These are phyloP conservation scores for Acanthochromis polyacanthus DNA, from an alignment of 2,113 vertebrate species.

Conservation along the genomic window DNA sequence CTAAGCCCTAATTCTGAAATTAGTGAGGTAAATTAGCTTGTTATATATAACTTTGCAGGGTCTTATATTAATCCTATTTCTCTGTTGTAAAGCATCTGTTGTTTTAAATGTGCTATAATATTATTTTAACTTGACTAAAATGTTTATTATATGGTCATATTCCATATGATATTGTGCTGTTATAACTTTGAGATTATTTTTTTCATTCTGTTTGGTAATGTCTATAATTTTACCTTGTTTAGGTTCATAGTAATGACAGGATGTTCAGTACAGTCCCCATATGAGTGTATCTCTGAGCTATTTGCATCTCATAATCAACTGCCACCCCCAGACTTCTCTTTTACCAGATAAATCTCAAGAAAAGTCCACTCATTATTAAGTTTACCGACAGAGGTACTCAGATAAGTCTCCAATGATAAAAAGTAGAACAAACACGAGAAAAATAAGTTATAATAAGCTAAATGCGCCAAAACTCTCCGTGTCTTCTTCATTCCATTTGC, in stretches of 20 bases:
- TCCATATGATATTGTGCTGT: not conserved
- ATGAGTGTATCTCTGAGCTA: too few species aligned
- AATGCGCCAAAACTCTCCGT: not conserved
- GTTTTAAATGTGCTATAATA: too few species aligned
- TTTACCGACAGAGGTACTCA: fast-evolving
- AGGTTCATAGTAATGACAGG: not conserved
- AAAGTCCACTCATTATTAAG: not conserved
- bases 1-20: too few species aligned
- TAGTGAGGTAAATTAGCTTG: too few species aligned
- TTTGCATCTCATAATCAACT: not conserved
- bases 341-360: not conserved
- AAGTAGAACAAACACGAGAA: not conserved
- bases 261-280: not conserved
- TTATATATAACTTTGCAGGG: too few species aligned
- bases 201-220: not conserved
- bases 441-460: not conserved
- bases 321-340: not conserved
- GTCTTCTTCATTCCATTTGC: not conserved
- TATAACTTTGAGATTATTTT: not conserved
- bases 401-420: not conserved
- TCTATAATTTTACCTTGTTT: not conserved
- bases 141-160: too few species aligned
- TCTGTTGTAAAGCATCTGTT: too few species aligned
- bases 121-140: too few species aligned
- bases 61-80: too few species aligned